Evolutionary conservation across 2,797 vertebrate genomes (phyloP), one percentile per base, ranked within the genome.

Genomic region (Pseudochaenichthys georgianus): DNA sequence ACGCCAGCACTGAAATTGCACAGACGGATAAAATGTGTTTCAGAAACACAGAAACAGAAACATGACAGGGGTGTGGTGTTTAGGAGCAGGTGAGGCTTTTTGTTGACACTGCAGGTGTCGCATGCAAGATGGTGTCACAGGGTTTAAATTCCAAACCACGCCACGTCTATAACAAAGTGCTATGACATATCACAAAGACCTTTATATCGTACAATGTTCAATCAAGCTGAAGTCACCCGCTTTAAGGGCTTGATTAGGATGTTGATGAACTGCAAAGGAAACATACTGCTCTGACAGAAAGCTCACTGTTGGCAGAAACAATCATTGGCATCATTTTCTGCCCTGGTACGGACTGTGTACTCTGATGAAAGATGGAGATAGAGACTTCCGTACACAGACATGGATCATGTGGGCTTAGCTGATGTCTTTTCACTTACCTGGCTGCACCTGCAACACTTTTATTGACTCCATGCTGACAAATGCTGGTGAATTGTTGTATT

Each of bases 351-450:
- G 67, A 64, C 64, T 38, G 70, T 69, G 54, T 77, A 76, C 72
- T 75, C 78, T 63, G 89, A 92, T 91, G 70, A 70, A 60, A 78
- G 73, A 34, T 34, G 34, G 53, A 87, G 89, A 92, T 91, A 85
- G 70, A 74, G 65, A 66, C 63, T 73, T 85, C 66, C 54, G 82
- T 85, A 73, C 80, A 63, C 53, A 84, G 58, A 62, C 21, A 7
- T 55, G 54, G 60, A 83, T 86, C 73, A 90, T 87, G 85, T 80
- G 82, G 87, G 84, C 46, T 86, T 61, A 82, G 73, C 74, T 79
- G 41, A 63, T 61, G 50, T 77, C 77, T 90, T 84, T 85, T 84
- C 61, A 78, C 51, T 34, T 65, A 79, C 60, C 46, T 62, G 51
- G 52, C 73, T 79, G 75, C 87, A 91, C 89, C 88, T 90, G 83